Conservation (phyloP, 2,888 invertebrate genomes). For the Hyposoter dolosus region DNA sequence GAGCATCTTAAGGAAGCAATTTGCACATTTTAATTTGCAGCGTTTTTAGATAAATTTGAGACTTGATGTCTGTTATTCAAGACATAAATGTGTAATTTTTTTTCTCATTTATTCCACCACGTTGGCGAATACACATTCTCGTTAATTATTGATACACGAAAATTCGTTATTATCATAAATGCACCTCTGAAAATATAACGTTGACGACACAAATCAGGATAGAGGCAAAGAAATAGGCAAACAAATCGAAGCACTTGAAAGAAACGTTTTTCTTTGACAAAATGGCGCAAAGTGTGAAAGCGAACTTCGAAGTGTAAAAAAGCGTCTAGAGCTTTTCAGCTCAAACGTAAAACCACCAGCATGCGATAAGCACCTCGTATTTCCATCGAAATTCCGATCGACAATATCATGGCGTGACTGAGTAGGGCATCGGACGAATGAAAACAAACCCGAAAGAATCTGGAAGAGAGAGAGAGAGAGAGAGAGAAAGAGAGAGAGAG, state of each 20-base stretch:
- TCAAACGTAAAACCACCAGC: conserved; percentile 12
- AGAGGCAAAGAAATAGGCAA: background rate
- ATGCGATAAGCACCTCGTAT: conserved; percentile 41
- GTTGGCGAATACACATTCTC: background rate
- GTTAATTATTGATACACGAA: background rate
- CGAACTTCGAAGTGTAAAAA: background rate
- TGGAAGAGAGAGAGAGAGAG: background rate
- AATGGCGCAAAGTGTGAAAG: conserved; percentile 2
- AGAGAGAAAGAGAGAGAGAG: conserved; percentile 17
- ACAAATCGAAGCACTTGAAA: background rate
- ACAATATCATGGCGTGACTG: conserved; percentile 42
- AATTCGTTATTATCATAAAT: background rate
- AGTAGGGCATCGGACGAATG: conserved; percentile 40
- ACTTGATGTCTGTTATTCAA: too few species aligned
- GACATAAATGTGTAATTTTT: background rate
- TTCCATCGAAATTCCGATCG: conserved; percentile 45
- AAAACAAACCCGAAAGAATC: conserved; percentile 54
- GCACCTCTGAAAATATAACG: background rate
- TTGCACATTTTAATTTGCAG: too few species aligned
- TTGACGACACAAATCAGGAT: background rate
- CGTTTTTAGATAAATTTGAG: too few species aligned
- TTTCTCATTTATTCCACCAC: background rate
- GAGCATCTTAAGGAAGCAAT: too few species aligned
- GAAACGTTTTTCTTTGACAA: background rate
- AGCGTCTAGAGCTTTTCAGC: conserved; percentile 20